phyloP scores from a whole-genome alignment of 1,140 invertebrate genomes.

The Lepidurus packardi region DNA sequence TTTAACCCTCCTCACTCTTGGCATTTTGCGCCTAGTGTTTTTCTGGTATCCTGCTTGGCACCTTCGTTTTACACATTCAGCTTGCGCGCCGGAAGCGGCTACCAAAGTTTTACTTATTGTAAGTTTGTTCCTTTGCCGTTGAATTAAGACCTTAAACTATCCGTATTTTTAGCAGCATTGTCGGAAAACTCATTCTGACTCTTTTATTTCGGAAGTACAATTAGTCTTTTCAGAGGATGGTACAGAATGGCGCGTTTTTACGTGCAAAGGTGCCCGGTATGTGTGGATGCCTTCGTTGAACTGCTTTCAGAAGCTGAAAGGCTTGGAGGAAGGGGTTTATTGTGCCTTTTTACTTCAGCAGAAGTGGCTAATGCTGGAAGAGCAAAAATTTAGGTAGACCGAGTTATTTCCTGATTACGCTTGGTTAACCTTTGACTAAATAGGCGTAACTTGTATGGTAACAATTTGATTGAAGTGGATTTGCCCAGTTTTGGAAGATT shows the following conservation, averaged over 20 bases:
- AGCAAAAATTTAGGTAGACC: not conserved
- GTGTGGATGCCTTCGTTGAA: not conserved
- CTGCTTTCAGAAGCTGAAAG: not conserved
- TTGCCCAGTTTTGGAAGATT: not conserved
- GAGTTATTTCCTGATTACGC: not conserved
- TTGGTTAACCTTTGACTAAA: not conserved
- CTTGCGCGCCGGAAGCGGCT: not conserved
- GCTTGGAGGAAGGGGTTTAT: not conserved
- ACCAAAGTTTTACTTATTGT: not conserved
- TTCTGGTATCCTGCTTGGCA: not conserved
- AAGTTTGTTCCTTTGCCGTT: not conserved
- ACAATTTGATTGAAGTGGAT: conserved; percentile 2
- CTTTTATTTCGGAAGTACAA: not conserved
- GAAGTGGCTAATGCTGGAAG: not conserved
- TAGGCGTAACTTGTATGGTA: not conserved
- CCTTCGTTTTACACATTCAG: not conserved
- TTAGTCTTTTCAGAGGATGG: not conserved
- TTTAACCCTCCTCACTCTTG: not conserved
- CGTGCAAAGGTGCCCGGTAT: not conserved
- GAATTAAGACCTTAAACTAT: not conserved
- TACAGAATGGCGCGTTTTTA: not conserved
- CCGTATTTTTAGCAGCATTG: not conserved
- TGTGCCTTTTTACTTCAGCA: not conserved
- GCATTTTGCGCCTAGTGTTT: not conserved
- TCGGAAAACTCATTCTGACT: not conserved